Evolutionary conservation across 2,888 invertebrate species (phyloP).

Genomic region (Trachelus troglodyta): DNA sequence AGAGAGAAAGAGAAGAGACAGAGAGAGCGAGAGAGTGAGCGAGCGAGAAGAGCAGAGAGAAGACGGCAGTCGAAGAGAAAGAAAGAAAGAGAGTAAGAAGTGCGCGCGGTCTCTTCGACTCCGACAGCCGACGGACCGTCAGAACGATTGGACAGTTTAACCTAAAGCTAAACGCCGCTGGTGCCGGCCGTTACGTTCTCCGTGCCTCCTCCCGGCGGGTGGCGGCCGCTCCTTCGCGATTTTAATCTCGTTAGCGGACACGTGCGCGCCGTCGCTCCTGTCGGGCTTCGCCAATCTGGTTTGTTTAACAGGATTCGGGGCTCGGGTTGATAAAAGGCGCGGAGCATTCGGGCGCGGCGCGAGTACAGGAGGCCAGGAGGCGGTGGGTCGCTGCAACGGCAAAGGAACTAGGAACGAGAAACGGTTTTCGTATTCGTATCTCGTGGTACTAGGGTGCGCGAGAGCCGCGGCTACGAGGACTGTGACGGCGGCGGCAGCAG

Average conservation of each 20-base stretch:
- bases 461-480: not conserved
- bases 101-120: constrained; percentile 9
- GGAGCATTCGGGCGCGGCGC: constrained; percentile 55
- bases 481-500: not conserved
- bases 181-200: constrained; percentile 70
- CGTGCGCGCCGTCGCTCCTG: constrained; percentile 71
- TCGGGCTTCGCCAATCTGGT: constrained; percentile 84
- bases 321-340: constrained; percentile 22
- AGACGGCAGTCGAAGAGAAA: constrained; percentile 15
- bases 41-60: constrained; percentile 16
- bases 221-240: constrained; percentile 69
- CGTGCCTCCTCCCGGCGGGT: constrained; percentile 71
- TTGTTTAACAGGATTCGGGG: constrained; percentile 81
- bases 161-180: constrained; percentile 31
- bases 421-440: not conserved
- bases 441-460: not conserved
- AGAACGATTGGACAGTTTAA: constrained; percentile 26
- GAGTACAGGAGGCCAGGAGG: constrained; percentile 41
- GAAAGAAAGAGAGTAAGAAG: constrained; percentile 11
- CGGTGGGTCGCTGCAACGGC: not conserved
- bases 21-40: not conserved
- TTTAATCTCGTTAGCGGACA: constrained; percentile 78
- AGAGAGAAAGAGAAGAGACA: constrained; percentile 10
- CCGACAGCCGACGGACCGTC: constrained; percentile 8
- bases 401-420: not conserved